phyloP scores from a whole-genome alignment of 2,797 vertebrate species.

The Melanitta fusca region DNA sequence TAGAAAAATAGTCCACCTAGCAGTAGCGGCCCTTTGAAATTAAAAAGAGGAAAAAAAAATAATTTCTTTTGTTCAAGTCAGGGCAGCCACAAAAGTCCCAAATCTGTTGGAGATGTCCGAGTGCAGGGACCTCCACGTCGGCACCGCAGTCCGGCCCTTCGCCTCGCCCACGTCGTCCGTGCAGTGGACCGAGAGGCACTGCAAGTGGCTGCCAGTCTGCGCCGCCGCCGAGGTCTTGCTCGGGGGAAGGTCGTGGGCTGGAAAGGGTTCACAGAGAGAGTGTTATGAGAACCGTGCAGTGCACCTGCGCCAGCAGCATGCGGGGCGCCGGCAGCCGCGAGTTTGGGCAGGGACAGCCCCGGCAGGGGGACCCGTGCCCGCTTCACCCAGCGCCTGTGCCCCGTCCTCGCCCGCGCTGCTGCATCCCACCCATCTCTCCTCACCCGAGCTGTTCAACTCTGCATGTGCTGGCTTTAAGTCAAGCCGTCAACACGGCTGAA shows the following conservation, averaged over 20 bases:
- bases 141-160: slow-evolving; percentile 92
- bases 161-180: slow-evolving; percentile 94
- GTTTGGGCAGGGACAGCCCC: not conserved
- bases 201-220: slow-evolving; percentile 91
- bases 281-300: not conserved
- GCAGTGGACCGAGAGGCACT: slow-evolving; percentile 98
- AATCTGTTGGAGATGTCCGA: slow-evolving; percentile 98
- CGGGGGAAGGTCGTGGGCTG: slow-evolving; percentile 91
- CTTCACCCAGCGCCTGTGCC: accelerated
- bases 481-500: accelerated
- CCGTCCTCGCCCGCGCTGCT: too few species aligned
- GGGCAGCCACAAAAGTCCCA: slow-evolving; percentile 96
- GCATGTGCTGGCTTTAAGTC: not conserved
- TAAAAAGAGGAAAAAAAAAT: slow-evolving; percentile 36
- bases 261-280: slow-evolving; percentile 59
- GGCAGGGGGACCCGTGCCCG: not conserved
- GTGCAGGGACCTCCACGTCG: slow-evolving; percentile 96
- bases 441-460: too few species aligned
- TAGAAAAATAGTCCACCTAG: slow-evolving; percentile 80
- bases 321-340: too few species aligned
- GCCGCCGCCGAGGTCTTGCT: slow-evolving; percentile 85
- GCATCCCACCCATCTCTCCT: too few species aligned
- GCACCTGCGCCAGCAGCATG: not conserved
- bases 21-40: slow-evolving; percentile 79
- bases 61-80: slow-evolving; percentile 88